phyloP scores from a whole-genome alignment of 2,113 vertebrate species.

The Rhinolophus ferrumequinum region DNA sequence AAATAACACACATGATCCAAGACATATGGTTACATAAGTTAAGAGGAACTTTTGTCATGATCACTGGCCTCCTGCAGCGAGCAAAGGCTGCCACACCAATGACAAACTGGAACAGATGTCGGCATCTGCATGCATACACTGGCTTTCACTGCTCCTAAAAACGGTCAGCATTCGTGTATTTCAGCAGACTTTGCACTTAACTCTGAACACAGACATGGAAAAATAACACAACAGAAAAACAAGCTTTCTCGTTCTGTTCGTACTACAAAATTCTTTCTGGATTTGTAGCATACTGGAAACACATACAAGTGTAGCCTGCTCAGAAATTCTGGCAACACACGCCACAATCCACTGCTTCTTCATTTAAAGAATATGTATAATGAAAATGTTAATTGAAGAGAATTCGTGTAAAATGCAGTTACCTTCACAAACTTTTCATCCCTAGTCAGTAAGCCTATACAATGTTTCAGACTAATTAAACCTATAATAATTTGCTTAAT shows the following conservation, averaged over 20 bases:
- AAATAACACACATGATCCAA: not conserved
- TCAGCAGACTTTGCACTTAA: not conserved
- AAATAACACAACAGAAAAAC: slow-evolving; percentile 30
- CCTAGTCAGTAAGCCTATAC: not conserved
- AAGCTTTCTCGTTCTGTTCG: slow-evolving; percentile 58
- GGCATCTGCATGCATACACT: not conserved
- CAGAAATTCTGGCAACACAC: slow-evolving; percentile 20
- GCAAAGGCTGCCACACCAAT: not conserved
- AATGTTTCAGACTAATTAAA: not conserved
- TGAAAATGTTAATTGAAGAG: slow-evolving; percentile 42
- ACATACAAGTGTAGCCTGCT: not conserved
- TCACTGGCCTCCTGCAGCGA: not conserved
- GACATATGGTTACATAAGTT: slow-evolving; percentile 15
- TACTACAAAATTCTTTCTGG: slow-evolving; percentile 28
- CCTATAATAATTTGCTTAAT: not conserved
- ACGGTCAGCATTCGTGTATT: not conserved
- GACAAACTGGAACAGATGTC: slow-evolving; percentile 43
- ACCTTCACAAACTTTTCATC: slow-evolving; percentile 23
- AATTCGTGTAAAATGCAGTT: slow-evolving; percentile 1
- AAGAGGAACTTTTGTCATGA: slow-evolving; percentile 40
- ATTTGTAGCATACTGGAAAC: slow-evolving; percentile 51
- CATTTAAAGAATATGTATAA: not conserved
- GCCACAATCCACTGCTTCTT: not conserved
- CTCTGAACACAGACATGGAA: slow-evolving; percentile 46
- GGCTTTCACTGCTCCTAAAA: slow-evolving; percentile 12